These are phyloP conservation scores for Metaphire vulgaris DNA, from an alignment of 1,140 invertebrate species.

Conservation along the genomic window DNA sequence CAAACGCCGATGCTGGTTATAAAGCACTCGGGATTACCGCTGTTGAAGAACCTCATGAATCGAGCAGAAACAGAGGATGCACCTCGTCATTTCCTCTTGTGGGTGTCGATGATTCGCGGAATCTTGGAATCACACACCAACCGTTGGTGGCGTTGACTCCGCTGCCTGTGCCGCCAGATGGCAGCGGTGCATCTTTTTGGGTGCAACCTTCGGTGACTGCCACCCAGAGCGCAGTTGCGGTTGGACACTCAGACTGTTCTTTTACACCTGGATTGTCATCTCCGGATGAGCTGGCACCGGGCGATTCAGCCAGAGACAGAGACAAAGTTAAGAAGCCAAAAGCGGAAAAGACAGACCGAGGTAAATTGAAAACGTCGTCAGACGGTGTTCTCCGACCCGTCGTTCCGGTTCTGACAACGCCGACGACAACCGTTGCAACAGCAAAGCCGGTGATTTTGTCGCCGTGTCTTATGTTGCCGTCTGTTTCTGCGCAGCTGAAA, in stretches of 20 bases:
- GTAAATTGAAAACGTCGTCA: slow-evolving; percentile 28
- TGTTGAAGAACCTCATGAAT: neutral
- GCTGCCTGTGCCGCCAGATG: too few relatives aligned
- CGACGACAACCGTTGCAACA: neutral
- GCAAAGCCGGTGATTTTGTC: neutral
- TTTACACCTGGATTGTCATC: too few relatives aligned
- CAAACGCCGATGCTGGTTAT: too few relatives aligned
- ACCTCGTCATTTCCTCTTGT: neutral
- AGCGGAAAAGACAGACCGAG: slow-evolving; percentile 19
- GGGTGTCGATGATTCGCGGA: neutral
- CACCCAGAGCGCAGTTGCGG: too few relatives aligned
- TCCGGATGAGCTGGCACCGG: too few relatives aligned
- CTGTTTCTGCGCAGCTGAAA: too few relatives aligned
- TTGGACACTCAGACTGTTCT: too few relatives aligned
- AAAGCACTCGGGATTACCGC: too few relatives aligned
- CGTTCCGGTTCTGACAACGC: neutral
- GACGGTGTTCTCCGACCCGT: neutral
- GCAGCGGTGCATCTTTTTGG: neutral
- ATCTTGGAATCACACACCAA: neutral
- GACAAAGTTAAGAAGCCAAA: neutral
- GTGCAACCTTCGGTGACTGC: too few relatives aligned
- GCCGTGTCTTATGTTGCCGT: neutral
- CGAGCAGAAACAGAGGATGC: neutral
- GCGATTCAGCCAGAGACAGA: neutral
- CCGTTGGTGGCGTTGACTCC: neutral